Conservation (phyloP, 1,140 invertebrate species). For the Platorchestia sp. region DNA sequence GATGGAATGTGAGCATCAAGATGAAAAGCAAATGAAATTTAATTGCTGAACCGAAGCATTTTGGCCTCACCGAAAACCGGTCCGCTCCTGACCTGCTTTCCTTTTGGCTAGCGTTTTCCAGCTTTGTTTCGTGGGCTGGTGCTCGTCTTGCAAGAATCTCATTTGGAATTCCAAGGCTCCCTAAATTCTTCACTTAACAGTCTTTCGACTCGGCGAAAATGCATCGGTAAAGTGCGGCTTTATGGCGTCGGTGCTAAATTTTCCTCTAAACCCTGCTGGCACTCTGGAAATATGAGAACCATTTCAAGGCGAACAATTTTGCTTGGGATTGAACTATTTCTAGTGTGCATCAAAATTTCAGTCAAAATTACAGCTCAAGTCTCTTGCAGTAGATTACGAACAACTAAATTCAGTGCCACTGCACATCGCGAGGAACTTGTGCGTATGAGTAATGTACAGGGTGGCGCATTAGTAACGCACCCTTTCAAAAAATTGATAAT, state of each 20-base stretch:
- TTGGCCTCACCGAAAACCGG: neutral
- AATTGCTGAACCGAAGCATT: neutral
- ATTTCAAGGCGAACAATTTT: neutral
- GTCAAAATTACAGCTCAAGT: neutral
- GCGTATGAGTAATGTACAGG: no score
- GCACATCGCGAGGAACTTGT: neutral
- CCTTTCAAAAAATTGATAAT: no score
- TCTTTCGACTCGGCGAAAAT: neutral
- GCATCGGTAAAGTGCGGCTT: conserved; percentile 5
- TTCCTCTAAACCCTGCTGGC: neutral
- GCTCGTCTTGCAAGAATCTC: neutral
- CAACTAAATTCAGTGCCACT: neutral
- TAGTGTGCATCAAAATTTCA: neutral
- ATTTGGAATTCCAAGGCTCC: neutral
- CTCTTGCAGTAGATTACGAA: neutral
- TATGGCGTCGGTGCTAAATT: neutral
- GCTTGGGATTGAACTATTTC: neutral
- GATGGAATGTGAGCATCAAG: neutral
- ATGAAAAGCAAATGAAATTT: neutral
- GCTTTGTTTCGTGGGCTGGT: neutral
- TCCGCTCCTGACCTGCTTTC: neutral
- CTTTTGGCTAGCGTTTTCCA: neutral
- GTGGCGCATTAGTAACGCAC: no score
- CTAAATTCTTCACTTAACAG: conserved; percentile 9
- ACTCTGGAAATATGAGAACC: neutral